Evolutionary conservation across 2,113 vertebrate species (phyloP).

Genomic region (Narcine bancroftii): DNA sequence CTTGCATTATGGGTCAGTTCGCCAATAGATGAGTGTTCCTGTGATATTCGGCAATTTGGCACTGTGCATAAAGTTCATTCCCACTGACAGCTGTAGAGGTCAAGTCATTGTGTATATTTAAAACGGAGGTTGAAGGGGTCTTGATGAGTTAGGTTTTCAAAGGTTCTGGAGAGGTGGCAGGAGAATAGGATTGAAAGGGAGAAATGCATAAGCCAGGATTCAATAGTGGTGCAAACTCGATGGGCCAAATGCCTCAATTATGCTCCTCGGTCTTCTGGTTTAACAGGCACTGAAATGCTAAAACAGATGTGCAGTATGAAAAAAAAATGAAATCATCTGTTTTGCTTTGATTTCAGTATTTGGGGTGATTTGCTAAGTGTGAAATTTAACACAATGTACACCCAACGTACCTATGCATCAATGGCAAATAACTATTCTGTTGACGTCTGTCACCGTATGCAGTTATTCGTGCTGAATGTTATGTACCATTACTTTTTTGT

Average conservation of each 20-base stretch:
- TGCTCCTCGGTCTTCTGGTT: too few relatives aligned
- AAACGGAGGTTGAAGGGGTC: too few relatives aligned
- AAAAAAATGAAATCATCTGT: background rate
- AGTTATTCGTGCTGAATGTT: background rate
- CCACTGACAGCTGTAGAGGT: too few relatives aligned
- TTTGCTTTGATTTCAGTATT: background rate
- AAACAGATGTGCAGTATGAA: background rate
- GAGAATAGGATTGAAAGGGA: too few relatives aligned
- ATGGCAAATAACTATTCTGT: background rate
- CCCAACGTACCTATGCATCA: background rate
- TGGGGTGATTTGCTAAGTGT: background rate
- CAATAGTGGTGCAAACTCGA: too few relatives aligned
- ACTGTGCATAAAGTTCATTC: background rate
- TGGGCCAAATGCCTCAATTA: too few relatives aligned
- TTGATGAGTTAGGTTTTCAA: too few relatives aligned
- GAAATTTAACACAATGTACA: background rate
- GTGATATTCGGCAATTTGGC: background rate
- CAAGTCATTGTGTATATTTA: too few relatives aligned
- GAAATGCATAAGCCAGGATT: too few relatives aligned
- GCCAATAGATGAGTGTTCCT: background rate
- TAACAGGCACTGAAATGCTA: background rate
- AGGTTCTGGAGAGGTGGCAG: too few relatives aligned
- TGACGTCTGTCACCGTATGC: background rate
- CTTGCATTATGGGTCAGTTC: background rate
- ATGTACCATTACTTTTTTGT: background rate